Base-by-base conservation (phyloP, 2,797 vertebrate species). In the Coilia nasus region DNA sequence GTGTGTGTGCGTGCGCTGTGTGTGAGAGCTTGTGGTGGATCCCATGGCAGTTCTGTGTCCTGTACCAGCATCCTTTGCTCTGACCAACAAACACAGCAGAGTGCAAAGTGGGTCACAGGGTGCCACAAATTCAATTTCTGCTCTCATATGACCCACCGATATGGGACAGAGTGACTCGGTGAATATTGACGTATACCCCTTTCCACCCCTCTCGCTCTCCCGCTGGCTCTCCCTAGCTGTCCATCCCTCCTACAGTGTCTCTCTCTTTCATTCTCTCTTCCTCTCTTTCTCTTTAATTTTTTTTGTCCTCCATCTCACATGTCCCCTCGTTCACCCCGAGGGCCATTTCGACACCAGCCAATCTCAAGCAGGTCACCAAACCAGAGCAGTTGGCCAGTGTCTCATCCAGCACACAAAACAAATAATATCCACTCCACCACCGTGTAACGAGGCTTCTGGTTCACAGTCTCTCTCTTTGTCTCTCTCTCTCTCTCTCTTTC, bases 181-280 rank as follows among this genome's bases (percentile, higher is more conserved):
- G 88, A 86, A 82, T 92, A 93, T 90, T 90, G 92, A 94, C 86
- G 87, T 86, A 86, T 86, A 87, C 86, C 84, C 60, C 85, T 86
- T 88, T 86, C 64, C 86, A 60, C 59, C 83, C 31, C 81, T 81
- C 83, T 78, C 4, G 0, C 67, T 71, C 10, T 25, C 82, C 85
- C 11, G 85, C 83, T 41, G 28, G 67, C 67, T 75, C 28, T 35
- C 28, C 31, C 67, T 19, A 28, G 15, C 67, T 21, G 9, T 86
- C 62, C 85, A 54, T 57, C 82, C 41, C 78, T 82, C 83, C 71
- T 17, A 47, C 46, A 47, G 3, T 25, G 81, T 84, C 9, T 80
- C 81, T 41, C 31, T 28, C 28, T 41, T 28, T 28, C 31, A 71
- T 31, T 85, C 87, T 86, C 64, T 85, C 60, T 59, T 81, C 31